Percentiles rank a stretch among this genome's conserved stretches.
These are phyloP conservation scores for Anticlea derivata DNA, from an alignment of 2,888 invertebrate genomes.

Conservation along the genomic window DNA sequence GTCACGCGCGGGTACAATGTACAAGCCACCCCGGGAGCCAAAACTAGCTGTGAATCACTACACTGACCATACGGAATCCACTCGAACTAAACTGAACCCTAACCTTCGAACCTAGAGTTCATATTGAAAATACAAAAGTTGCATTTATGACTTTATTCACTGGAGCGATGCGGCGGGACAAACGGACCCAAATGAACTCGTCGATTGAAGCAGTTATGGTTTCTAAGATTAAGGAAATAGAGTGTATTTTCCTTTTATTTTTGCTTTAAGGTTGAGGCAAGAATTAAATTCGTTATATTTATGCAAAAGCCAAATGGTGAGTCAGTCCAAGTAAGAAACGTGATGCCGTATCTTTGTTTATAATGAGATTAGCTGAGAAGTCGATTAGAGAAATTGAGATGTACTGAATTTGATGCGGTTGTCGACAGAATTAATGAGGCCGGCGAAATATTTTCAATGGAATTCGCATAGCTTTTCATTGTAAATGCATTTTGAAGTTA, in stretches of 20 bases:
- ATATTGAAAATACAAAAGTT: constrained; percentile 18
- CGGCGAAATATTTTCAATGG: constrained; percentile 6
- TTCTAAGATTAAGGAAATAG: constrained; percentile 4
- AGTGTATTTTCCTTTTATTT: constrained; percentile 16
- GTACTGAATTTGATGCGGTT: constrained; percentile 16
- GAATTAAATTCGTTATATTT: constrained; percentile 39
- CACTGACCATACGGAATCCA: constrained; percentile 43
- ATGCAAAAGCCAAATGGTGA: constrained; percentile 52
- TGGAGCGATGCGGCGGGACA: constrained; percentile 10
- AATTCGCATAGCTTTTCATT: background rate
- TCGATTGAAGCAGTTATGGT: constrained; percentile 3
- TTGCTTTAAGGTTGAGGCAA: constrained; percentile 25
- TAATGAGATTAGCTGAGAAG: constrained; percentile 33
- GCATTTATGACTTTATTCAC: constrained; percentile 28
- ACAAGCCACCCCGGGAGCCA: constrained; percentile 81
- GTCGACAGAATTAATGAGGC: constrained; percentile 7
- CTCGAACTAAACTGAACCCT: constrained; percentile 41
- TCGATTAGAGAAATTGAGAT: constrained; percentile 22
- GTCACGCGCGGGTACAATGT: constrained; percentile 79
- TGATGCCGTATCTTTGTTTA: constrained; percentile 43
- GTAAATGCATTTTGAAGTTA: background rate
- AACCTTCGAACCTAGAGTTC: constrained; percentile 3
- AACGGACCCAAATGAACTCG: constrained; percentile 24
- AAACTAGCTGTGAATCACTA: constrained; percentile 72
- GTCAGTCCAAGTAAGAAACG: constrained; percentile 70